phyloP scores from a whole-genome alignment of 1,140 invertebrate species.

The Stegodyphus mimosarum region DNA sequence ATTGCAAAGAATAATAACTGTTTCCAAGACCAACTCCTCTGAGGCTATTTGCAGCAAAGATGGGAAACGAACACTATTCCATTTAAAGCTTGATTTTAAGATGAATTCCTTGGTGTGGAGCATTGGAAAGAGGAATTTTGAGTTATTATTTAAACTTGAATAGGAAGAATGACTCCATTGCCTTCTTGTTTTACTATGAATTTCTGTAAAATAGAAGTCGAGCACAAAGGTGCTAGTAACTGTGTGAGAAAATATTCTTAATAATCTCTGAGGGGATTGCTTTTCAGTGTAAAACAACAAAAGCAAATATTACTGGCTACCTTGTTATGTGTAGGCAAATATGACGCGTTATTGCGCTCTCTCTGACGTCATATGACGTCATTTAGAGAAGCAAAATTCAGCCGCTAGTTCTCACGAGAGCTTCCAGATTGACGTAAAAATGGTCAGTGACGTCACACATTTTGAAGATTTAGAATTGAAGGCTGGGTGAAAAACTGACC shows the following conservation, averaged over 20 bases:
- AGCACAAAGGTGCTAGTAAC: too few species aligned
- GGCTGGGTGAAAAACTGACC: background rate
- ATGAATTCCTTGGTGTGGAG: too few species aligned
- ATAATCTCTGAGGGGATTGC: background rate
- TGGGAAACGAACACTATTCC: too few species aligned
- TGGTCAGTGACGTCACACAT: constrained; percentile 27
- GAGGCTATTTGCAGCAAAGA: too few species aligned
- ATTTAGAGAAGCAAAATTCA: constrained; percentile 29
- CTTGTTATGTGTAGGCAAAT: constrained; percentile 18
- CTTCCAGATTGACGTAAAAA: constrained; percentile 25
- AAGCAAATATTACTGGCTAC: background rate
- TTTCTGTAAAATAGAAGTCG: too few species aligned
- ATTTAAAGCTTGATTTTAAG: too few species aligned
- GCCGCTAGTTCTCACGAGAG: constrained; percentile 10
- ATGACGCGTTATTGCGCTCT: constrained; percentile 10
- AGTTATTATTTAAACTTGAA: too few species aligned
- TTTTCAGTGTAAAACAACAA: background rate
- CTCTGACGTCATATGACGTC: constrained; percentile 38
- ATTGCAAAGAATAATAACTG: too few species aligned
- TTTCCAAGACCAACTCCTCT: too few species aligned
- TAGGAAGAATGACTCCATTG: too few species aligned
- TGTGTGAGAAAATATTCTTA: background rate
- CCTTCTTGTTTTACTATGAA: too few species aligned
- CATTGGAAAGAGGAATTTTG: too few species aligned
- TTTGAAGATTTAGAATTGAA: constrained; percentile 5